phyloP scores from a whole-genome alignment of 1,140 invertebrate genomes.

The Caenorhabditis brenneri region DNA sequence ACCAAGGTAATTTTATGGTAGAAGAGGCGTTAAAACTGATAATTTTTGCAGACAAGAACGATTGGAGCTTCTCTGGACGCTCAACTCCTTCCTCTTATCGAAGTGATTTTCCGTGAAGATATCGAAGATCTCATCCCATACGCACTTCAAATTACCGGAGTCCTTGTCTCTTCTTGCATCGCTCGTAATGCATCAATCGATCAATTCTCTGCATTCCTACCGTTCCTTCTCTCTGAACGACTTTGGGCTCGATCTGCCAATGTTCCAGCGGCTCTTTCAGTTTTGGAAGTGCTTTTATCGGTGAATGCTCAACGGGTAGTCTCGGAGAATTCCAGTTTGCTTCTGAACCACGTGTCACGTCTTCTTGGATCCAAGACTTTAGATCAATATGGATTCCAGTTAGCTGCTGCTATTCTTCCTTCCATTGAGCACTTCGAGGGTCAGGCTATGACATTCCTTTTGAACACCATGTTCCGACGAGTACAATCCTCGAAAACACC shows the following conservation, averaged over 20 bases:
- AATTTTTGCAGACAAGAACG: neutral
- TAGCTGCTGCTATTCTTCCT: conserved; percentile 36
- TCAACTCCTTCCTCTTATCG: conserved; percentile 47
- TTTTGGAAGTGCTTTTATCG: conserved; percentile 33
- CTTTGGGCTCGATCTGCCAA: conserved; percentile 46
- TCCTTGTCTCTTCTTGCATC: conserved; percentile 11
- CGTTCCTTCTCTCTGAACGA: conserved; percentile 35
- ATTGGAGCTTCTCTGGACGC: conserved; percentile 31
- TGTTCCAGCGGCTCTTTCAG: conserved; percentile 47
- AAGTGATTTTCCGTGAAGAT: conserved; percentile 43
- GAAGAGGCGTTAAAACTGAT: neutral
- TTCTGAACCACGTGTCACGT: conserved; percentile 27
- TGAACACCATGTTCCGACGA: conserved; percentile 39
- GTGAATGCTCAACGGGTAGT: neutral
- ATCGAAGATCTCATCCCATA: conserved; percentile 48
- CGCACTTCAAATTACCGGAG: conserved; percentile 50
- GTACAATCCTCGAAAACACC: conserved; percentile 44
- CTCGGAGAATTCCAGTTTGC: neutral
- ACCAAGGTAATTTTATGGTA: conserved; percentile 34
- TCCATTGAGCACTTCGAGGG: conserved; percentile 31
- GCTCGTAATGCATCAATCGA: conserved; percentile 7
- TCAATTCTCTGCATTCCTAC: conserved; percentile 43
- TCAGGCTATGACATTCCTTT: neutral
- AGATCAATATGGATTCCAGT: conserved; percentile 46
- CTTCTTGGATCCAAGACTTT: conserved; percentile 38